Base-by-base conservation (phyloP, 2,888 invertebrate genomes). In the Nomada fabriciana region DNA sequence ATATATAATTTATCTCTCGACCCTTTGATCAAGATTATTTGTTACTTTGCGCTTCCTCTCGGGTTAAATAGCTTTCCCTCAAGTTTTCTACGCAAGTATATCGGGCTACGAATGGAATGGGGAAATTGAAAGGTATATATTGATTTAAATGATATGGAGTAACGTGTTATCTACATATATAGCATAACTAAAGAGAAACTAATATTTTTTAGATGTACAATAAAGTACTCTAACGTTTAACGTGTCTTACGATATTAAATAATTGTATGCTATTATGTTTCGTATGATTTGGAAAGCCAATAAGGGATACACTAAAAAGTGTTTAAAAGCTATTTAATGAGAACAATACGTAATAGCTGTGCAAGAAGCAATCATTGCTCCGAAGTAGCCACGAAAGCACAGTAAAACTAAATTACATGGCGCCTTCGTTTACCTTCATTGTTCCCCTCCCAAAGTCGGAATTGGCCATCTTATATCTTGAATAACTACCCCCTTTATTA, bases 321-420 rank as follows among this genome's bases (percentile, higher is more conserved):
- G 23, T 67, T 67, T 53, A 36, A 53, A 36, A 67, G 36, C 3
- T 67, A 25, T 55, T 57, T 3, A 43, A 42, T 47, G 47, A 50
- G n/a, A 64, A 64, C 57, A 76, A 64, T 52, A 65, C 13, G 23
- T 47, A 20, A 20, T 23, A 70, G 23, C 5, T 64, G 1, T 57
- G 18, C 59, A 59, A 75, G 4, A 70, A 47, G 13, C 55, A 42
- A 57, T 50, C 53, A 65, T 55, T 64, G 65, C 23, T 55, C 47
- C 36, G 36, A 36, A 20, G 59, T 29, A 65, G 67, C 67, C 43
- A 64, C 47, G 25, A 69, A 47, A 9, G 36, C 68, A 43, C n/a
- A 59, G 65, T 25, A 73, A 64, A 73, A 10, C 20, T 77, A 77
- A 81, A 77, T 77, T 81, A 81, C 20, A 81, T 72, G 80, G 76